phyloP scores from a whole-genome alignment of 64 coral and sea anemone species.

The Orbicella faveolata region DNA sequence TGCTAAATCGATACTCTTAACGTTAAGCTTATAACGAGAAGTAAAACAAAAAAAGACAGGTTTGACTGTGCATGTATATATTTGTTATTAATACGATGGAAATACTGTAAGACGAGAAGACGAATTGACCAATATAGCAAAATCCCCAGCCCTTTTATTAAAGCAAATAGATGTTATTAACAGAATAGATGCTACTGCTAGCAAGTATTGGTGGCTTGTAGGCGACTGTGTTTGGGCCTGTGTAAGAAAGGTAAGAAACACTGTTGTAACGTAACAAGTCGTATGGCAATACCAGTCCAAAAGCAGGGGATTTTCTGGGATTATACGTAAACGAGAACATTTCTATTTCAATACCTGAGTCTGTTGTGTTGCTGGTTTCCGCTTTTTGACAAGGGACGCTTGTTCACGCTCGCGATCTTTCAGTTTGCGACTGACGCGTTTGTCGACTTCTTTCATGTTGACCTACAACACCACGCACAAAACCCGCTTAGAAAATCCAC shows the following conservation, averaged over 20 bases:
- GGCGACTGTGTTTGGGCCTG: background rate
- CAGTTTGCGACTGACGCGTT: constrained; percentile 39
- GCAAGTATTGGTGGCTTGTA: background rate
- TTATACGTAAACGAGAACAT: background rate
- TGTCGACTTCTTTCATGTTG: constrained; percentile 48
- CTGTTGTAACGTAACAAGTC: background rate
- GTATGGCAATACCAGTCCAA: background rate
- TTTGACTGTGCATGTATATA: no score
- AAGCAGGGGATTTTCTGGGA: background rate
- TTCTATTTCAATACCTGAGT: constrained; percentile 20
- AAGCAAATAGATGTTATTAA: background rate
- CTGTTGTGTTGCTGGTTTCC: constrained; percentile 14
- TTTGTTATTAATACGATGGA: no score
- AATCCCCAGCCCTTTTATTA: background rate
- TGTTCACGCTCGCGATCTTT: constrained; percentile 61
- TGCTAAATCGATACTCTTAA: no score
- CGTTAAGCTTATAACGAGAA: no score
- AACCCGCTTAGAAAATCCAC: background rate
- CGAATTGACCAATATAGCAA: background rate
- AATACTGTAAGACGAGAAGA: background rate
- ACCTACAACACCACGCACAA: background rate
- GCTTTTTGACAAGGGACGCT: constrained; percentile 6
- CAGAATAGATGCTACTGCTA: background rate
- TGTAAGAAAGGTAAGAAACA: background rate
- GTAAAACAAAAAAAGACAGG: no score